Percentiles rank a stretch among this genome's conserved stretches.
Evolutionary conservation across 1,140 invertebrate genomes (phyloP).

Genomic region (Drosophila aff.): DNA sequence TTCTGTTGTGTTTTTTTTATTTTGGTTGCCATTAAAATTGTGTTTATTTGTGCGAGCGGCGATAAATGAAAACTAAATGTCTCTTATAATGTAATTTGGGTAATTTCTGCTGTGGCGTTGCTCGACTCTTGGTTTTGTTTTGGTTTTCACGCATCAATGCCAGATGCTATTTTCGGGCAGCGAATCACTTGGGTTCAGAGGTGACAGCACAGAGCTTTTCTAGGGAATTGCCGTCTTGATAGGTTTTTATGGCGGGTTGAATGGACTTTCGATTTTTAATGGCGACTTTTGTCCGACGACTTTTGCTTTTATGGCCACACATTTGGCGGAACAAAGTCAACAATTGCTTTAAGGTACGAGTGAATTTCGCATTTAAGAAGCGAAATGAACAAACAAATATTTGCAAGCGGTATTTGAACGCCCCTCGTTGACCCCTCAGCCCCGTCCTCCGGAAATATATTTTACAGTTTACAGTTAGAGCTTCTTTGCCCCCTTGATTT

Average conservation of each 20-base stretch:
- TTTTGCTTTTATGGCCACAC: slow-evolving; percentile 50
- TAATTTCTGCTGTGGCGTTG: slow-evolving; percentile 36
- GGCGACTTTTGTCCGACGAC: slow-evolving; percentile 12
- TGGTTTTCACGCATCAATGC: slow-evolving; percentile 72
- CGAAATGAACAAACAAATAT: slow-evolving; percentile 67
- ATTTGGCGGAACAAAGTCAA: slow-evolving; percentile 71
- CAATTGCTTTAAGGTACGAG: slow-evolving; percentile 41
- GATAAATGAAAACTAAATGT: slow-evolving; percentile 64
- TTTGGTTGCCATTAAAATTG: slow-evolving; percentile 17
- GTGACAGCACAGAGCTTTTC: slow-evolving; percentile 42
- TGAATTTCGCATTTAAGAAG: slow-evolving; percentile 30
- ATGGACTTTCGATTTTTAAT: slow-evolving; percentile 77
- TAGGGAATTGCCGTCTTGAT: slow-evolving; percentile 15
- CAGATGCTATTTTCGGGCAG: slow-evolving; percentile 63
- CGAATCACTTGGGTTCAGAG: slow-evolving; percentile 58
- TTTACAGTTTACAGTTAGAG: slow-evolving; percentile 63
- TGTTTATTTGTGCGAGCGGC: slow-evolving; percentile 24
- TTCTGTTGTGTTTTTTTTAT: slow-evolving; percentile 17
- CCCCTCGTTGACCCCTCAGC: slow-evolving; percentile 19
- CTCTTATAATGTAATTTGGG: slow-evolving; percentile 73
- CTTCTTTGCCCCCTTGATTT: slow-evolving; percentile 62
- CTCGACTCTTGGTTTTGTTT: slow-evolving; percentile 19
- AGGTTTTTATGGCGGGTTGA: slow-evolving; percentile 54
- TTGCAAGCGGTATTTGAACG: slow-evolving; percentile 61
- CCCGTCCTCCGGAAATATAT: slow-evolving; percentile 31